Percentiles rank a stretch among this genome's conserved stretches.
These are phyloP conservation scores for Colaptes auratus DNA, from an alignment of 2,113 vertebrate genomes.

Conservation along the genomic window DNA sequence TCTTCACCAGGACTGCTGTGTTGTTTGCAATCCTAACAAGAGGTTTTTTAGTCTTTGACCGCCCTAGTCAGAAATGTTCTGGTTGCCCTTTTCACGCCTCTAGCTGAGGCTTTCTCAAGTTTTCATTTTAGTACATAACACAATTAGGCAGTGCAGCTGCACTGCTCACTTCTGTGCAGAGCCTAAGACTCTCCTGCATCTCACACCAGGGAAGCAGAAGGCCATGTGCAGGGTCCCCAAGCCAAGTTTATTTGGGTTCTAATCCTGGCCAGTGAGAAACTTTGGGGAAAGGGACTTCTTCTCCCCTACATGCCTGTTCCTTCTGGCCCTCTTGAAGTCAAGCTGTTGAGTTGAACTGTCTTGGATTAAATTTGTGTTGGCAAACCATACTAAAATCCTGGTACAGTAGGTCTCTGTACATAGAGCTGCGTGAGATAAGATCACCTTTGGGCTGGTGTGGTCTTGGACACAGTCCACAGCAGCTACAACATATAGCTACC, in stretches of 20 bases:
- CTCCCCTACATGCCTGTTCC: background rate
- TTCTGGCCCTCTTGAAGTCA: background rate
- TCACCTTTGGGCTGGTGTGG: background rate
- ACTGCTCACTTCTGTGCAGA: background rate
- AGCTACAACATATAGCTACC: background rate
- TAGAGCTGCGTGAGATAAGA: background rate
- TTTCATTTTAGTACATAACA: background rate
- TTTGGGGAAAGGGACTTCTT: background rate
- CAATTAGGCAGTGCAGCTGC: background rate
- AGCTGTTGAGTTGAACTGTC: background rate
- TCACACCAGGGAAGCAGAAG: background rate
- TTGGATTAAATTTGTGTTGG: background rate
- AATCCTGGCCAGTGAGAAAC: background rate
- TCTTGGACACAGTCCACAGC: background rate
- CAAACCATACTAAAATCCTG: background rate
- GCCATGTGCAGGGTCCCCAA: background rate
- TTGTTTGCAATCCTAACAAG: background rate
- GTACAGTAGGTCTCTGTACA: background rate
- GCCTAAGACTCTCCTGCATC: background rate
- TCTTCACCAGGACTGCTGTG: background rate
- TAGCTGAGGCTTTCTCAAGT: background rate
- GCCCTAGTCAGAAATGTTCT: background rate
- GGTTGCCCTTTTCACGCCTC: background rate
- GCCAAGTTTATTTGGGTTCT: background rate
- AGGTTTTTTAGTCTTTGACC: background rate